Evolutionary conservation across 2,888 invertebrate species (phyloP), one percentile per base, ranked within the genome.

Genomic region (Idaea aversata): DNA sequence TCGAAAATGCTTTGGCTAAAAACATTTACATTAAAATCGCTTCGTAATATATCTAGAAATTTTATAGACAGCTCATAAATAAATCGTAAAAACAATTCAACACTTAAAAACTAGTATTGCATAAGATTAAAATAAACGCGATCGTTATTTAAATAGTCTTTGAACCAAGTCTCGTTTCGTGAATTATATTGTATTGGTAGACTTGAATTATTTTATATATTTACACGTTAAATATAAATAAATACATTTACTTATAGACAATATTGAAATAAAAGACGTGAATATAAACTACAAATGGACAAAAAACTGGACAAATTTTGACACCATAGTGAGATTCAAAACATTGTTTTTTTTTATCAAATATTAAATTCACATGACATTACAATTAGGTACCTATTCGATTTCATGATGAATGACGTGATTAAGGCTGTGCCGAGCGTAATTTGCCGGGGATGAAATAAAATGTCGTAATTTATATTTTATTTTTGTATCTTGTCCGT

Each of bases 71-170:
- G 80, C 77, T 82, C 82, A 91, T 92, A 92, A 91, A 90, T 91
- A 90, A 87, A 86, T 87, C 86, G 87, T 88, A 88, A 90, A 91
- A 93, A 91, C 88, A 91, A 92, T 89, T 88, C 89, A 93, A 92
- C 93, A 93, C 93, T 93, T 93, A 93, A 76, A 66, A 88, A 80
- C 93, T 92, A 93, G 86, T 92, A 93, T 93, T 93, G 93, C 93
- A 91, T 91, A 91, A 88, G 34, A 89, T 90, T 88, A 72, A 73
- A 78, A 82, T 84, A 89, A 86, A 87, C 85, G 83, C 76, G 73
- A 80, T 82, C 74, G 80, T 81, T 81, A 72, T 75, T 47, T 47
- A 13, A 70, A 80, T 82, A 80, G 78, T 83, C 80, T 80, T 82
- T 82, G 81, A 82, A 79, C 79, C 77, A 80, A 81, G 79, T 82